Base-by-base conservation (phyloP, 1,140 invertebrate species). In the Wasmannia auropunctata region DNA sequence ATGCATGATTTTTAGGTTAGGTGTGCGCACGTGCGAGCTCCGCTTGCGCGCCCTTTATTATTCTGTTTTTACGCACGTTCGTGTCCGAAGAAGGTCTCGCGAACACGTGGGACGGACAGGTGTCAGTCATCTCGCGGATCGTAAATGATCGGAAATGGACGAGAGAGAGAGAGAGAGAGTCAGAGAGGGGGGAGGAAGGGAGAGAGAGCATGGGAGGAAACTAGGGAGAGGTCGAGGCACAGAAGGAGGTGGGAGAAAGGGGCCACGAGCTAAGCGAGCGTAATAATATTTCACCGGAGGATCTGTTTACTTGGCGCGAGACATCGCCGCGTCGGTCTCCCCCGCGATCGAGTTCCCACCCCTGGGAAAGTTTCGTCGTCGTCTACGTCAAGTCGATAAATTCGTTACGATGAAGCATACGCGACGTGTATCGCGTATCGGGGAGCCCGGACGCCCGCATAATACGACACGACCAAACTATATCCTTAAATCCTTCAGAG, bases 1-100 rank as follows among this genome's bases (percentile, higher is more conserved):
- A 6, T 43, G 75, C 43, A 65, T 46, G 75, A 85, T 88, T 91
- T 67, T 90, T 88, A 91, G 89, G 90, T 91, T 91, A 91, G 83
- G 90, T 90, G 58, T 56, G 84, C 87, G 79, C 90, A 91, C 90
- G 89, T 91, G 89, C 86, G 88, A 87, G 56, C 19, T 46, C 14
- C 28, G 37, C 58, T 72, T 28, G 72, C 87, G 83, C 89, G 56
- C 58, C n/a, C 40, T 88, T 88, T 85, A 85, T 88, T 65, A 85
- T 77, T 88, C n/a, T 63, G 83, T 86, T 70, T 88, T 90, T 86
- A 77, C 63, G 31, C 63, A 65, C 75, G 43, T 54, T 31, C 16
- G 11, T n/a, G n/a, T 56, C 34, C 19, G 22, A n/a, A 72, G 43
- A 43, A 10, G 34, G 10, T 40, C 34, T 5, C n/a, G 63, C 6